Evolutionary conservation across 2,888 invertebrate genomes (phyloP), one percentile per base, ranked within the genome.

Genomic region (Antheraea yamamai): DNA sequence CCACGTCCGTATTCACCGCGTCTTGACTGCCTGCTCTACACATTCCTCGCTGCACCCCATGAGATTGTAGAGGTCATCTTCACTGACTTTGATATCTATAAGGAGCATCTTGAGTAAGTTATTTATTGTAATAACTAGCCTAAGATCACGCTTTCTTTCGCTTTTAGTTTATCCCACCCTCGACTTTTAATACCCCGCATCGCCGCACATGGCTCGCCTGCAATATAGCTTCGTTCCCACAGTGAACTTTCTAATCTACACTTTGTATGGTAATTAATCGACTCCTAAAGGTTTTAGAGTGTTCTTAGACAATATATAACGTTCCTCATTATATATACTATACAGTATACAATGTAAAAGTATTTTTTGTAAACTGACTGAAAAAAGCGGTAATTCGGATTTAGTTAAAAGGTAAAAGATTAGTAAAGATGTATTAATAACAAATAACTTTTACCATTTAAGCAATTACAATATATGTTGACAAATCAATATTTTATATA

Each of bases 31-130:
- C 96, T 98, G 74, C 96, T 98, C 75, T 98, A 97, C 95, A 97
- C 97, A 58, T 98, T 98, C 93, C 95, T 96, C 83, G 98, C 97
- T 2, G 96, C 96, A 77, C 95, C 96, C 26, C 96, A 97, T 87
- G 97, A 98, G 93, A 97, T 98, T 84, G 97, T 98, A 79, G 97
- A 98, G 91, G 95, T 98, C 77, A 96, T 96, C 77, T 98, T 98
- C 92, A 96, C 96, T 73, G 97, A 97, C 87, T 97, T 98, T 92
- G 97, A 97, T 90, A 95, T 98, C 77, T 96, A 96, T 83, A 96
- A 96, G 85, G 95, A 95, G 58, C 95, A 95, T 85, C 91, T 96
- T 72, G 96, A 96, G 97, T 97, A 86, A 97, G 97, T 96, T 82
- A n/a, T 55, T 55, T 70, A 68, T 61, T 23, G n/a, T 23, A 12